phyloP scores from a whole-genome alignment of 2,797 vertebrate genomes.

The Arctocebus calabarensis region DNA sequence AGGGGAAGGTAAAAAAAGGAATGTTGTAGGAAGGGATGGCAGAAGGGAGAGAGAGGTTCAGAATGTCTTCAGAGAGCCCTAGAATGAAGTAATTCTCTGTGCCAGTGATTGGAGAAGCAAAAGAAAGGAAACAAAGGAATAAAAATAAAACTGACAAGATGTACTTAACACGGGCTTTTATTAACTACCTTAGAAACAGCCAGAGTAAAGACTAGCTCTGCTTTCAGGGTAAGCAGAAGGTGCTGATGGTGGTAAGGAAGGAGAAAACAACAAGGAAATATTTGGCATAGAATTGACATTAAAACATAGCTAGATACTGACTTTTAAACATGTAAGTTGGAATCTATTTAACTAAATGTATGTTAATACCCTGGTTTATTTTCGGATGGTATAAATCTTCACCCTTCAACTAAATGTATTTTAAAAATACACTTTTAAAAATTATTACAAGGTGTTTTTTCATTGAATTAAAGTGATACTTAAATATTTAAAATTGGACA shows the following conservation, averaged over 20 bases:
- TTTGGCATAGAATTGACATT: background rate
- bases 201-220: background rate
- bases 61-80: background rate
- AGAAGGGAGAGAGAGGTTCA: background rate
- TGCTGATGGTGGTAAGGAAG: background rate
- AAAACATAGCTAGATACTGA: background rate
- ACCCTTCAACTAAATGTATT: background rate
- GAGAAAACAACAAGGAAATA: background rate
- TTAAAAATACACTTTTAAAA: background rate
- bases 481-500: conserved; percentile 47
- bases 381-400: too few species aligned
- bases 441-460: background rate
- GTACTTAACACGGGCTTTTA: background rate
- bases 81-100: background rate
- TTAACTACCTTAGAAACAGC: background rate
- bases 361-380: background rate
- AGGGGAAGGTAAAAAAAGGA: background rate
- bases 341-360: background rate
- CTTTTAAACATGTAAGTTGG: background rate
- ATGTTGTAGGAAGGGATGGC: background rate
- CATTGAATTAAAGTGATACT: background rate
- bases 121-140: conserved; percentile 15
- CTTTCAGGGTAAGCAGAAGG: background rate
- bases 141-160: conserved; percentile 25
- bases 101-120: background rate